These are phyloP conservation scores for Dysidea cf. avara DNA, from an alignment of 37 sponge, comb jelly and placozoan genomes.

Conservation along the genomic window DNA sequence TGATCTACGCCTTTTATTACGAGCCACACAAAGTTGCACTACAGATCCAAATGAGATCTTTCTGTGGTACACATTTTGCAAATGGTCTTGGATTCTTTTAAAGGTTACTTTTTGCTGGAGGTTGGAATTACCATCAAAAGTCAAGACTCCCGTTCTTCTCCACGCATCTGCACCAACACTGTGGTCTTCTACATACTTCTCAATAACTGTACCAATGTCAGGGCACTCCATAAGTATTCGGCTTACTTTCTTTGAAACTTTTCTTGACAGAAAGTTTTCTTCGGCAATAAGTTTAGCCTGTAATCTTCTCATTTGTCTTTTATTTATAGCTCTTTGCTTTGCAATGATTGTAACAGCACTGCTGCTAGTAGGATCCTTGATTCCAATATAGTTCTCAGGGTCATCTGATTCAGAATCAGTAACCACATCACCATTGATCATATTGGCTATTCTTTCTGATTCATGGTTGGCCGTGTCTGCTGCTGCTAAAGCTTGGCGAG, in stretches of 20 bases:
- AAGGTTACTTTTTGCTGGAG: conserved; percentile 24
- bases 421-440: conserved; percentile 16
- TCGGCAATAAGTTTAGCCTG: background rate
- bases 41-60: conserved; percentile 25
- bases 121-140: conserved; percentile 29
- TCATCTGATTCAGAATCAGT: conserved; percentile 28
- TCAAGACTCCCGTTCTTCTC: conserved; percentile 29
- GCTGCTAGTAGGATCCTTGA: background rate
- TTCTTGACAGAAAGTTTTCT: background rate
- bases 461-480: no score
- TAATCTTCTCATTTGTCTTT: background rate
- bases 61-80: conserved; percentile 7
- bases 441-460: conserved; percentile 2
- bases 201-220: conserved; percentile 31
- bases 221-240: conserved; percentile 5
- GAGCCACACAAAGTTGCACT: conserved; percentile 32
- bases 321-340: background rate
- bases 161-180: conserved; percentile 35
- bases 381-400: background rate
- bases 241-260: background rate
- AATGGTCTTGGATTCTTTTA: conserved; percentile 12
- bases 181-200: conserved; percentile 18
- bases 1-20: conserved; percentile 7
- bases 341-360: no score
- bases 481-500: no score